Conservation (phyloP, 2,113 vertebrate genomes). For the Manacus vitellinus region DNA sequence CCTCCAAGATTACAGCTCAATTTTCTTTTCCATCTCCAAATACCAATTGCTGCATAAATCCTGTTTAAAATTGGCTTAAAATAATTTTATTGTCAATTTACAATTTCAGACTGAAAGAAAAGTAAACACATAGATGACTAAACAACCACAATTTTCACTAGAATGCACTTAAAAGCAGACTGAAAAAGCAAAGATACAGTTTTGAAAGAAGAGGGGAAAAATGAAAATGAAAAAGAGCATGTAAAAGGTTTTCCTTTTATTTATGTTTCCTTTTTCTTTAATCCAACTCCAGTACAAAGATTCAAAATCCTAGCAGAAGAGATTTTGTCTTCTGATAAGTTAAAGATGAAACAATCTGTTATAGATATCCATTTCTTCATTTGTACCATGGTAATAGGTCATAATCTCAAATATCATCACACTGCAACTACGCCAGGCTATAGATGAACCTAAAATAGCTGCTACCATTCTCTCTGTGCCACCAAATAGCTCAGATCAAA, state of each 20-base stretch:
- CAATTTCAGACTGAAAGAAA: background rate
- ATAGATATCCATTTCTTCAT: background rate
- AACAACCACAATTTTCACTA: background rate
- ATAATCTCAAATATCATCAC: background rate
- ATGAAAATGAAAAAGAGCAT: background rate
- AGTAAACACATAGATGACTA: background rate
- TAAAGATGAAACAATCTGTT: background rate
- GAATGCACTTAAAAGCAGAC: background rate
- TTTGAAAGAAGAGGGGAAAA: background rate
- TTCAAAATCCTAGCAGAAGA: background rate
- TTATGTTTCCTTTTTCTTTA: background rate
- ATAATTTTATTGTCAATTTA: constrained; percentile 31
- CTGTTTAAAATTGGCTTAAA: background rate
- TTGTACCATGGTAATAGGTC: background rate
- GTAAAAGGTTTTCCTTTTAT: background rate
- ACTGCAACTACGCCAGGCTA: background rate
- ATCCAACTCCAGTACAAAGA: fast-evolving
- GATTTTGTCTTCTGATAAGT: background rate
- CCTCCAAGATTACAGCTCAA: constrained; percentile 17
- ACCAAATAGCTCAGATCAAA: background rate
- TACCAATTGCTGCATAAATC: background rate
- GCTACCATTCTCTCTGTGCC: background rate
- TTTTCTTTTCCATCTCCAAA: constrained; percentile 10
- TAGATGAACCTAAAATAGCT: background rate
- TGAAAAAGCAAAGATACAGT: background rate